Evolutionary conservation across 2,797 vertebrate species (phyloP).

Genomic region (Mus caroli): DNA sequence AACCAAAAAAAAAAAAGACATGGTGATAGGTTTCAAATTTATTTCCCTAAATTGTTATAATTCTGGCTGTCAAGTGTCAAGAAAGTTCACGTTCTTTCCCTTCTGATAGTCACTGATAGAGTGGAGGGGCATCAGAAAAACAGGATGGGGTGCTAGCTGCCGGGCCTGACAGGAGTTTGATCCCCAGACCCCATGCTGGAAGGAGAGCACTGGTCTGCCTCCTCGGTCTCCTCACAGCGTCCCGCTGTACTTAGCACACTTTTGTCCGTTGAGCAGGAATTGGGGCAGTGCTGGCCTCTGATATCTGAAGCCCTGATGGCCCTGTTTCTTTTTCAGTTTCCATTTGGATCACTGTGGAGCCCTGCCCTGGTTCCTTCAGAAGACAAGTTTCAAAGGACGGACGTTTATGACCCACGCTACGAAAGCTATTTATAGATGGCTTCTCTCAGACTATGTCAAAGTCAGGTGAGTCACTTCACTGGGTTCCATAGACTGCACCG

Average conservation of each 20-base stretch:
- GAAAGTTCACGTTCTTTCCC: background rate
- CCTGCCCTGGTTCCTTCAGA: constrained; percentile 98
- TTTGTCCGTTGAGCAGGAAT: background rate
- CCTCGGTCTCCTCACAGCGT: background rate
- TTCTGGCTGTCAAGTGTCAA: background rate
- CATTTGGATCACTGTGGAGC: constrained; percentile 98
- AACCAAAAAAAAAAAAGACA: background rate
- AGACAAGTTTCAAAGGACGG: constrained; percentile 98
- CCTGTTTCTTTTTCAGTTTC: constrained; percentile 90
- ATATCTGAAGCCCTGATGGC: background rate
- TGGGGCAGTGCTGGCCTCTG: background rate
- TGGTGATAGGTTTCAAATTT: background rate
- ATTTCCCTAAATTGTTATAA: background rate
- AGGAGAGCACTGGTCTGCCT: background rate
- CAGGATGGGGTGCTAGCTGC: background rate
- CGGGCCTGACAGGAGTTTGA: background rate
- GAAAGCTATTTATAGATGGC: constrained; percentile 98
- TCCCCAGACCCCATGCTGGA: no score
- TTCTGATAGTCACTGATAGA: background rate
- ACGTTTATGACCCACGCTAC: constrained; percentile 99
- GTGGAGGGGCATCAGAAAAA: background rate
- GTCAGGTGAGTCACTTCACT: constrained; percentile 91
- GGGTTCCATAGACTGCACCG: background rate
- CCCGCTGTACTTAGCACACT: background rate
- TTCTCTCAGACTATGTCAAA: constrained; percentile 98